Evolutionary conservation across 2,113 vertebrate species (phyloP).

Genomic region (Cryptomyrus ogoouensis): DNA sequence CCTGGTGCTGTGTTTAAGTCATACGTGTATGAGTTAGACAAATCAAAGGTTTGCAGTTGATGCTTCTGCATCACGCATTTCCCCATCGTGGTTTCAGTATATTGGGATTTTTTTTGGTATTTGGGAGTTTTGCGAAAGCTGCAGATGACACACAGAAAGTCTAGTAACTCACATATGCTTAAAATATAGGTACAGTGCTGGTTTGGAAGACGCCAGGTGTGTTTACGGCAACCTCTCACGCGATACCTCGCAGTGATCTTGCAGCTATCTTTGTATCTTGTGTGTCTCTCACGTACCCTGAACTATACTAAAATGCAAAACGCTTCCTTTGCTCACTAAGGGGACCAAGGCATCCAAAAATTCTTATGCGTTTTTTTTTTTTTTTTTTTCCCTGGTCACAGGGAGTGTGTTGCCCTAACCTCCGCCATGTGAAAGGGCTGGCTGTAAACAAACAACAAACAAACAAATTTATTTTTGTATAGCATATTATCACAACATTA

Average conservation of each 20-base stretch:
- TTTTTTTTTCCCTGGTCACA: not conserved
- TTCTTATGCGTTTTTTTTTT: not conserved
- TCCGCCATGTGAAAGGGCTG: not conserved
- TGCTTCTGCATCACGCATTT: not conserved
- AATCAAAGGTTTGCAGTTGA: not conserved
- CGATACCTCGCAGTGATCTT: not conserved
- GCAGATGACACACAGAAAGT: not conserved
- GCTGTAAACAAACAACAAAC: not conserved
- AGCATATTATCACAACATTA: no score
- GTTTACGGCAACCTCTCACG: not conserved
- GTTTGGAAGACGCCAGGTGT: not conserved
- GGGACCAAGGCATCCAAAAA: not conserved
- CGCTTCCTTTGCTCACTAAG: not conserved
- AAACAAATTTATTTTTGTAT: no score
- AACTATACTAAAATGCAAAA: not conserved
- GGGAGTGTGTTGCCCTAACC: not conserved
- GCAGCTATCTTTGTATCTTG: not conserved
- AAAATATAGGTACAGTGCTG: not conserved
- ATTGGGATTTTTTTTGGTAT: not conserved
- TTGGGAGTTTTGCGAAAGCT: not conserved
- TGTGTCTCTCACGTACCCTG: not conserved
- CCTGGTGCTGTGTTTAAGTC: not conserved
- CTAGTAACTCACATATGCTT: not conserved
- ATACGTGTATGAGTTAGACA: not conserved
- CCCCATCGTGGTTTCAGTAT: not conserved